These are phyloP conservation scores for Gopherus evgoodei DNA, from an alignment of 2,113 vertebrate genomes.

Conservation along the genomic window DNA sequence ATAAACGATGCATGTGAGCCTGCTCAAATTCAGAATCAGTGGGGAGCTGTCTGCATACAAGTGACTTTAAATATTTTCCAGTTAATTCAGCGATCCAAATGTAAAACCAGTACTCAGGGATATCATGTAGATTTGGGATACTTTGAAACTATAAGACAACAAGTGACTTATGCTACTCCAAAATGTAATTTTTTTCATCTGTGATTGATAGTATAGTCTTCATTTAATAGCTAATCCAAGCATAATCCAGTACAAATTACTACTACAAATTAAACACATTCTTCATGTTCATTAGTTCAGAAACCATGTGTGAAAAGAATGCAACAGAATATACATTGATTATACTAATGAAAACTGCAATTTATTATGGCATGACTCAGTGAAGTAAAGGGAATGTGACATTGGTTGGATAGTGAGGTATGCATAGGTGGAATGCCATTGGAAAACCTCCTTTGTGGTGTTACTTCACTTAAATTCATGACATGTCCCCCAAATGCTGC, in stretches of 20 bases:
- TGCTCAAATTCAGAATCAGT: background rate
- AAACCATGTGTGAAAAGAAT: background rate
- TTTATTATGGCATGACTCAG: background rate
- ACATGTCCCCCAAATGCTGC: background rate
- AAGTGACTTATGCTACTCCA: fast-evolving
- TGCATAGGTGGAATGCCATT: background rate
- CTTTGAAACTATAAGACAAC: background rate
- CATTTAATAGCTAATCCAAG: background rate
- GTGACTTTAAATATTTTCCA: background rate
- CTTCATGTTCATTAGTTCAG: background rate
- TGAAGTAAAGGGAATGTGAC: background rate
- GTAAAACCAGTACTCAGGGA: background rate
- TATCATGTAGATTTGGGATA: background rate
- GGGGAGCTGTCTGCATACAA: background rate
- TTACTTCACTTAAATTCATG: background rate
- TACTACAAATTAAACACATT: background rate
- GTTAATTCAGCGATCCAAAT: background rate
- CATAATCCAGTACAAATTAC: background rate
- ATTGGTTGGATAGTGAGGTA: fast-evolving
- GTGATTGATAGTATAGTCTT: background rate
- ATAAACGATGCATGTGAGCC: background rate
- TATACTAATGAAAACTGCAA: background rate
- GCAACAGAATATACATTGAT: background rate
- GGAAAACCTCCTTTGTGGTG: fast-evolving
- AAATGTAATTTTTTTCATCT: background rate